Evolutionary conservation across 1,140 invertebrate genomes (phyloP).

Genomic region (Drosophila micromelanica): DNA sequence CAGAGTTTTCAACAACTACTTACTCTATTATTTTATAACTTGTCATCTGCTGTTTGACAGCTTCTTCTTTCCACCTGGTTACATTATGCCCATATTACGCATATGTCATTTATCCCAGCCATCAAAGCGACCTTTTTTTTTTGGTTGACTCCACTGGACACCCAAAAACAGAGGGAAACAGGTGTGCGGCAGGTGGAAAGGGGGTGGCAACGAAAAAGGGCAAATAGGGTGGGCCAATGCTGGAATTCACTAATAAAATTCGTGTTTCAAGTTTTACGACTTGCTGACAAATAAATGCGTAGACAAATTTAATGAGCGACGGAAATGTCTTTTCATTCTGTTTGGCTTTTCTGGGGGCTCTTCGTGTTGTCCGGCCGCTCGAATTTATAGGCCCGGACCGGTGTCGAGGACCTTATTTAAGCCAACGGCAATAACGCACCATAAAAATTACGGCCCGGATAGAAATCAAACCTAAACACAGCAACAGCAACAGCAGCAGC

Average conservation of each 20-base stretch:
- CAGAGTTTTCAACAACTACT: slow-evolving; percentile 11
- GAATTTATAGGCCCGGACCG: slow-evolving; percentile 27
- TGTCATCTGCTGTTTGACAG: slow-evolving; percentile 26
- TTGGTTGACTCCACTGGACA: not conserved
- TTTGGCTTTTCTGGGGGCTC: slow-evolving; percentile 20
- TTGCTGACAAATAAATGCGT: slow-evolving; percentile 81
- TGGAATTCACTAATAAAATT: slow-evolving; percentile 57
- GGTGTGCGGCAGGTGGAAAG: slow-evolving; percentile 14
- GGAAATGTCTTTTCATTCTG: slow-evolving; percentile 73
- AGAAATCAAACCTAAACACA: slow-evolving; percentile 40
- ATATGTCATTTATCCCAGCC: slow-evolving; percentile 36
- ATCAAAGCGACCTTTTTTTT: slow-evolving; percentile 46
- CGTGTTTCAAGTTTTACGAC: slow-evolving; percentile 70
- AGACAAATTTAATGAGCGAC: slow-evolving; percentile 79
- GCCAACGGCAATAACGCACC: slow-evolving; percentile 42
- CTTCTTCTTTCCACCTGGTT: slow-evolving; percentile 13
- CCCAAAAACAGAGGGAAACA: not conserved
- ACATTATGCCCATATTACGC: slow-evolving; percentile 29
- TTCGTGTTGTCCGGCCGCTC: slow-evolving; percentile 5
- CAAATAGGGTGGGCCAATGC: not conserved
- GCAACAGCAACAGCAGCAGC: slow-evolving; percentile 8
- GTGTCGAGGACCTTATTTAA: slow-evolving; percentile 30
- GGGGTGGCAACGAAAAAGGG: not conserved
- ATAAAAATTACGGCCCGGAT: slow-evolving; percentile 54
- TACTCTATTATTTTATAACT: slow-evolving; percentile 36